Base-by-base conservation (phyloP, 1,140 invertebrate species). In the Pseudomyrmex gracilis region DNA sequence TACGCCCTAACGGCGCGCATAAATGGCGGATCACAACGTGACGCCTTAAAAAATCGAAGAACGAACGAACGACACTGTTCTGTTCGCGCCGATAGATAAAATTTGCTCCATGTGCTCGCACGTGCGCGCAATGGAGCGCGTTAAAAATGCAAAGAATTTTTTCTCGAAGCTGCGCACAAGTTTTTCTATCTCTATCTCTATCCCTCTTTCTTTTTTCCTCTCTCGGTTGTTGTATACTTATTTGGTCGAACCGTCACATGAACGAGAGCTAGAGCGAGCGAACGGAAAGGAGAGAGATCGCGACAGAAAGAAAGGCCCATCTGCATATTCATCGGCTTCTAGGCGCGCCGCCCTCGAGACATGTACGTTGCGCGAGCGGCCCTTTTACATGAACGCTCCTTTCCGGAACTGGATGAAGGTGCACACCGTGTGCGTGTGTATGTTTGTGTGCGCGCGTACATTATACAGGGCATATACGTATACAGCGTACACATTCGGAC, bases 141-240 rank as follows among this genome's bases (percentile, higher is more conserved):
- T 88, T 88, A 87, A 88, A 87, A 88, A 88, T 88, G 87, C 86
- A 88, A 87, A 77, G 83, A 55, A 87, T 87, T 85, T 85, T 77
- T 87, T 57, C 49, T 10, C 47, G 12, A 17, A 66, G 49, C 60
- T 53, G 24, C 43, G 43, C 8, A 24, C 13, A 55, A 20, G 43
- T 66, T 7, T 64, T 15, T 43, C 61, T 15, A n/a, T 22, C 71
- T 22, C 13, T 22, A 5, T 22, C 53, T 58, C 12, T 43, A n/a
- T n/a, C n/a, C n/a, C 7, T 13, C 53, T 73, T 17, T 58, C 34
- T 45, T 2, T 45, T n/a, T 45, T 7, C 4, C 53, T 24, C 47
- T 73, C 51, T 68, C 58, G 47, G 51, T 84, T 49, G 51, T 80
- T 60, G 64, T 85, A 58, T 66, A 70, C 82, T 77, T 73, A 73